Base-by-base conservation (phyloP, 2,888 invertebrate genomes). In the Podotricha telesiphe region DNA sequence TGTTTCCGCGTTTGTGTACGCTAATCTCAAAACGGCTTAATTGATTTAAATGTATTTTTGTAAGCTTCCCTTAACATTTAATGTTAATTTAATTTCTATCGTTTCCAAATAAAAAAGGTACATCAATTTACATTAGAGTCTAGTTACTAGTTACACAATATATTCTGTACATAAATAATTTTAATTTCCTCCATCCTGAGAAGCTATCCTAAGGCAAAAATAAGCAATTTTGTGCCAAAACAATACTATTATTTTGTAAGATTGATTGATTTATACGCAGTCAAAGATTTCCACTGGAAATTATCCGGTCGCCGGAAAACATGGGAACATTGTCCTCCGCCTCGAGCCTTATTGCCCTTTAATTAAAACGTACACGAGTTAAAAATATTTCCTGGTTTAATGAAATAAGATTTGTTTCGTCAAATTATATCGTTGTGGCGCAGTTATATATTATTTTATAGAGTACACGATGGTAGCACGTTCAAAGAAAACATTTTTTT, bases 201-300 rank as follows among this genome's bases (percentile, higher is more conserved):
- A 28, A n/a, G 20, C 8, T 4, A 15, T n/a, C 13, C 28, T 28
- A 28, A 28, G 6, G 20, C 59, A 45, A 59, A 59, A 59, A n/a
- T 42, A 42, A 59, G 59, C 45, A 45, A 59, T 59, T 59, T 45
- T 59, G 22, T 45, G 59, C 42, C 45, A 45, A 59, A 59, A 45
- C 45, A 59, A 45, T 28, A 28, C n/a, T 59, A 28, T 59, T 45
- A 55, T 45, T 42, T 45, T 45, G 17, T 28, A 28, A 45, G 5
- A 59, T 59, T 59, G 59, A 59, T 59, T 59, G 59, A 59, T 59
- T 59, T 59, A 45, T 59, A 45, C 45, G 45, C 6, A 34, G 37
- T 37, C 55, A 55, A 28, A 45, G 59, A 59, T 42, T 48, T 50
- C 19, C 13, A 48, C 37, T 62, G 28, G 48, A 37, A 62, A 62